Conservation (phyloP, 2,113 vertebrate species). For the Sphyrna mokarran region DNA sequence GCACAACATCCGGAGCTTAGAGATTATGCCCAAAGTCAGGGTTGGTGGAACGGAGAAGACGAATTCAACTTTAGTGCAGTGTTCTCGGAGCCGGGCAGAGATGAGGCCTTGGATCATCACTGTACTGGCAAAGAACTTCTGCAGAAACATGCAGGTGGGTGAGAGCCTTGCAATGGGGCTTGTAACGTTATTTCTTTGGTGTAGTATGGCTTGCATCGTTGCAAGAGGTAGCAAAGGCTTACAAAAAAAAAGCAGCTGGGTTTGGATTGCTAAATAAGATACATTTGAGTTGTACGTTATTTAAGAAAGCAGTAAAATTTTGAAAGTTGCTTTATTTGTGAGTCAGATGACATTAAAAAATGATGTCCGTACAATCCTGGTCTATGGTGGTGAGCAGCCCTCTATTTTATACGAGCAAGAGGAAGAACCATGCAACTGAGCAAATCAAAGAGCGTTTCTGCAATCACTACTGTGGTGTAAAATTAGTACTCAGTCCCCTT, state of each 20-base stretch:
- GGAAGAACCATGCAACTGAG: background rate
- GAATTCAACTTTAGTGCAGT: constrained; percentile 69
- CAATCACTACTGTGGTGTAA: background rate
- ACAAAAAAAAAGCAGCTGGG: background rate
- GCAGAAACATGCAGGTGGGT: constrained; percentile 63
- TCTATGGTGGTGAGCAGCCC: background rate
- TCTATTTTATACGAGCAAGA: background rate
- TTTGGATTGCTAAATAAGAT: background rate
- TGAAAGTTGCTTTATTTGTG: background rate
- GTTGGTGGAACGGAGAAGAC: constrained; percentile 63
- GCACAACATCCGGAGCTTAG: constrained; percentile 64
- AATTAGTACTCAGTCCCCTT: background rate
- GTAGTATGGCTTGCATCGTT: background rate
- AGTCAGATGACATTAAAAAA: background rate
- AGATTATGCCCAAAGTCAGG: constrained; percentile 59
- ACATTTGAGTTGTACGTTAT: background rate
- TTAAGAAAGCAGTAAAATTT: background rate
- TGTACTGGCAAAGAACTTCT: constrained; percentile 57
- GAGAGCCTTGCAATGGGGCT: background rate
- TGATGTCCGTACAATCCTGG: background rate
- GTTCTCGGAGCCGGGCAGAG: constrained; percentile 54
- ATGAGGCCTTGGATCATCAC: constrained; percentile 49
- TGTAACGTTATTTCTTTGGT: background rate
- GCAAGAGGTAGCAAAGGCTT: background rate
- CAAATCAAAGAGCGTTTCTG: background rate